Conservation (phyloP, 2,797 vertebrate genomes). For the Gymnothorax javanicus region DNA sequence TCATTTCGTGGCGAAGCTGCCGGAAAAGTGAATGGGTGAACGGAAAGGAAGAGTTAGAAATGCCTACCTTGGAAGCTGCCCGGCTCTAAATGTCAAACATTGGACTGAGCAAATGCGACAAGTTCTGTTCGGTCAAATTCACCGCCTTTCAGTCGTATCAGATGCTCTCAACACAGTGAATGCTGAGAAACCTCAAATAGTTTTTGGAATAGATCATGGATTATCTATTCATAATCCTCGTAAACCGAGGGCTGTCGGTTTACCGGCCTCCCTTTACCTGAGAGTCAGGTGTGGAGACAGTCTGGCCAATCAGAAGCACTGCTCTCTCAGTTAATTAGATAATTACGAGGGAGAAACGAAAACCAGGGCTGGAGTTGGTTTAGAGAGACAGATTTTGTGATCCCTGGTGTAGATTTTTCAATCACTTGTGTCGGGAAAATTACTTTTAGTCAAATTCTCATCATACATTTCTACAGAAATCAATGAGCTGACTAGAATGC, state of each 20-base stretch:
- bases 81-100: neutral
- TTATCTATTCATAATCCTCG: too few species aligned
- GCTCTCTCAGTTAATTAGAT: too few species aligned
- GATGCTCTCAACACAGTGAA: neutral
- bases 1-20: neutral
- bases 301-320: too few species aligned
- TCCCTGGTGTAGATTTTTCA: neutral
- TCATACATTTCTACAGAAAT: slow-evolving; percentile 5
- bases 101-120: neutral
- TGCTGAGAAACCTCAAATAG: neutral
- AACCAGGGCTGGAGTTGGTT: too few species aligned
- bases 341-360: too few species aligned
- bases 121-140: neutral
- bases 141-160: too few species aligned
- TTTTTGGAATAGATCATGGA: neutral
- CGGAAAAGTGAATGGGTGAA: slow-evolving; percentile 7
- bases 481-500: neutral
- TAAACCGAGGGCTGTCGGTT: too few species aligned
- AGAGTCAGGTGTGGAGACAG: too few species aligned
- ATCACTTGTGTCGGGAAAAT: neutral
- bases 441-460: slow-evolving; percentile 7
- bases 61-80: neutral
- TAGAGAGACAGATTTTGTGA: too few species aligned
- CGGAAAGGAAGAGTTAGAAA: neutral
- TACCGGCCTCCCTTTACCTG: too few species aligned